Percentiles rank a stretch among this genome's conserved stretches.
These are phyloP conservation scores for Manis pentadactyla DNA, from an alignment of 2,797 vertebrate species.

Conservation along the genomic window DNA sequence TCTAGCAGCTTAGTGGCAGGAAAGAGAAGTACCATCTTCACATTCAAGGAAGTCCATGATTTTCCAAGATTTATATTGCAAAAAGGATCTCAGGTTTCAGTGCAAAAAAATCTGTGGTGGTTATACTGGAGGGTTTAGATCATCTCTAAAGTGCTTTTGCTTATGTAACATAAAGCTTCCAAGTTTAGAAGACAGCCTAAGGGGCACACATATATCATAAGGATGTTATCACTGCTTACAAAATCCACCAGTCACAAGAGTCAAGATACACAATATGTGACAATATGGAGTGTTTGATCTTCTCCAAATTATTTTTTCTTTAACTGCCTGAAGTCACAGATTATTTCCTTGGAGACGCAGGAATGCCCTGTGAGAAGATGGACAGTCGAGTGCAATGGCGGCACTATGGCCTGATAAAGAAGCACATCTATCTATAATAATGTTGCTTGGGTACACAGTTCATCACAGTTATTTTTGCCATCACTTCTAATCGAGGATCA, in stretches of 20 bases:
- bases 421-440: not conserved
- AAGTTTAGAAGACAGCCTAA: not conserved
- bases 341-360: constrained; percentile 37
- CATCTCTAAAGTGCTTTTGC: not conserved
- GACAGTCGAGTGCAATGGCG: not conserved
- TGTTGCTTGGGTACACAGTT: not conserved
- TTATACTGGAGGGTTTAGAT: not conserved
- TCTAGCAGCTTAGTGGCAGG: constrained; percentile 38
- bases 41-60: constrained; percentile 33
- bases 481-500: not conserved
- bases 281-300: not conserved
- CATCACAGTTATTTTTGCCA: constrained; percentile 29
- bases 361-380: not conserved
- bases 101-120: not conserved
- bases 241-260: constrained; percentile 10
- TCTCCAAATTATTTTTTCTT: constrained; percentile 30
- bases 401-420: not conserved
- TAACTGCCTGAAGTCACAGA: not conserved
- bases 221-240: not conserved
- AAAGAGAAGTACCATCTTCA: constrained; percentile 40
- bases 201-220: not conserved
- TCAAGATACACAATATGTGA: not conserved
- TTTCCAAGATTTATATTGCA: constrained; percentile 59
- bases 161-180: not conserved
- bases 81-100: not conserved